Percentiles rank a stretch among this genome's conserved stretches.
Evolutionary conservation across 2,888 invertebrate genomes (phyloP).

Genomic region (Meiosimyza platycephala): DNA sequence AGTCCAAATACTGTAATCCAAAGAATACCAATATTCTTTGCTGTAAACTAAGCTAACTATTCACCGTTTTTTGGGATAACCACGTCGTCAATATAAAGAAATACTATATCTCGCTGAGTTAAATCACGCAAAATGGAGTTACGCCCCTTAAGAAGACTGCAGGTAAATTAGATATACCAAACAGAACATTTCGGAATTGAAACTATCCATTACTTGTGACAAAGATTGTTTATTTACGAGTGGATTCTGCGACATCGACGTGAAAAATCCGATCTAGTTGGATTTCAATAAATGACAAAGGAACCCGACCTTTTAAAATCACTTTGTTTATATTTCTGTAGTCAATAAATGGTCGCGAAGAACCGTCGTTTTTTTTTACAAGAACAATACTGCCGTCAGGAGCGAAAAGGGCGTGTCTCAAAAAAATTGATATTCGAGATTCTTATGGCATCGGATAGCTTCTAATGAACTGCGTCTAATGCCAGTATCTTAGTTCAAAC

Average conservation of each 20-base stretch:
- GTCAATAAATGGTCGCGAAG: no score
- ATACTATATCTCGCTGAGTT: not conserved
- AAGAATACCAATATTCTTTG: no score
- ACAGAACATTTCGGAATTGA: slow-evolving; percentile 6
- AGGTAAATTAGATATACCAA: slow-evolving; percentile 5
- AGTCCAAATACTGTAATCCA: slow-evolving; percentile 17
- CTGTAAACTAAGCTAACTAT: not conserved
- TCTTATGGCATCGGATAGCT: no score
- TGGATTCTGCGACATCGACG: not conserved
- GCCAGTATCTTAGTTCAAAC: no score
- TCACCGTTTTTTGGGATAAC: slow-evolving; percentile 8
- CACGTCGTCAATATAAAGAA: slow-evolving; percentile 18
- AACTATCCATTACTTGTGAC: not conserved
- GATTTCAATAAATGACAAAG: no score
- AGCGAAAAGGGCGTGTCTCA: no score
- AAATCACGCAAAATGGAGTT: slow-evolving; percentile 22
- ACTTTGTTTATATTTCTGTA: no score
- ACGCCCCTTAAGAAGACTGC: not conserved
- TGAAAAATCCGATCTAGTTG: not conserved
- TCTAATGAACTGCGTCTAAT: no score
- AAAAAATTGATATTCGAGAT: no score
- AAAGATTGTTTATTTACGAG: slow-evolving; percentile 5
- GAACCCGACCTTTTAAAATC: no score
- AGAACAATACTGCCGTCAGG: no score
- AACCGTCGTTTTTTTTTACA: no score